Percentiles rank a stretch among this genome's conserved stretches.
These are phyloP conservation scores for Acomys russatus DNA, from an alignment of 2,797 vertebrate species.

Conservation along the genomic window DNA sequence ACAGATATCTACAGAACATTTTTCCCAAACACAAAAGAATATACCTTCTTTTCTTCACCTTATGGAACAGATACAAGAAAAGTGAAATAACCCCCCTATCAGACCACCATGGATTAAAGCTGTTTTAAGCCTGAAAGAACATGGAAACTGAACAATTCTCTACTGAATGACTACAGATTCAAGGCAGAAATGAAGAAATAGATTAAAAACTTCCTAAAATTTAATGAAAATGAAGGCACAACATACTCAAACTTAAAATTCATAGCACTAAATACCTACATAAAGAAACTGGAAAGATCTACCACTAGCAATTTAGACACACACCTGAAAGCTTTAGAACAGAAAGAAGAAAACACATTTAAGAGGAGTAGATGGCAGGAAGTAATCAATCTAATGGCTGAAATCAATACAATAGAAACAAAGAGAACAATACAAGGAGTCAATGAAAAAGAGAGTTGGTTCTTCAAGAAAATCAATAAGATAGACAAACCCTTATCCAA, in stretches of 20 bases:
- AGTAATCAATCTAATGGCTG: not conserved
- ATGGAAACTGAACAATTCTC: not conserved
- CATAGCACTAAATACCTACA: not conserved
- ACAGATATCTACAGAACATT: not conserved
- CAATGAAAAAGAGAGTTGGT: not conserved
- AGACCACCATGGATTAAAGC: not conserved
- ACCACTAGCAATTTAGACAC: not conserved
- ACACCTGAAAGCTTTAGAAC: not conserved
- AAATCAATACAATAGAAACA: not conserved
- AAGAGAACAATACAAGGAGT: not conserved
- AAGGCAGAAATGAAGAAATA: not conserved
- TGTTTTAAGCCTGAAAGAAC: not conserved
- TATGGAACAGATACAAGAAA: not conserved
- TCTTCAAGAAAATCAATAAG: not conserved
- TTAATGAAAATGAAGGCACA: not conserved
- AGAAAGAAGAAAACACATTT: not conserved
- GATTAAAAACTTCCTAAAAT: not conserved
- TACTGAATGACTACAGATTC: not conserved
- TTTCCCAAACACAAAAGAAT: not conserved
- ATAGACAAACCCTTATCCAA: not conserved
- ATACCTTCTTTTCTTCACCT: not conserved
- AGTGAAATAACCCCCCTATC: not conserved
- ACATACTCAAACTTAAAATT: not conserved
- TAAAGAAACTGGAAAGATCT: not conserved
- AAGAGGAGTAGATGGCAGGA: not conserved